Evolutionary conservation across 37 sponge, comb jelly and placozoan genomes (phyloP).

Genomic region (Bolinopsis microptera): DNA sequence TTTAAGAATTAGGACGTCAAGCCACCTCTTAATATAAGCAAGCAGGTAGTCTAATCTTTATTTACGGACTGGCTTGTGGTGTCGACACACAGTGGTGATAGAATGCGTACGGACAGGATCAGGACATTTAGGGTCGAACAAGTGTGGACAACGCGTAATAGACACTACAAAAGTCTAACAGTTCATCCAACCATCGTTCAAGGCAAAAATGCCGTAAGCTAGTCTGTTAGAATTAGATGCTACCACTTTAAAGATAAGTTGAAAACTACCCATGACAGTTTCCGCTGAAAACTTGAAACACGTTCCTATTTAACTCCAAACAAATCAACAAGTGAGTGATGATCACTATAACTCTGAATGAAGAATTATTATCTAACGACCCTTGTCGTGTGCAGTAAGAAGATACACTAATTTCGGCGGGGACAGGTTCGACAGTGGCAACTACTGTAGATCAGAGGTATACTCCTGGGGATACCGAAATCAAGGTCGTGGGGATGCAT

Average conservation of each 20-base stretch:
- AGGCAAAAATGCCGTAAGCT: constrained; percentile 30
- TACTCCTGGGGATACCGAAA: constrained; percentile 55
- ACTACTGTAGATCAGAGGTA: constrained; percentile 34
- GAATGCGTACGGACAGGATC: constrained; percentile 60
- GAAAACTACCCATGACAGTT: too few species aligned
- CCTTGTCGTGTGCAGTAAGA: too few species aligned
- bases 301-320: too few species aligned
- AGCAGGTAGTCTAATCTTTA: too few species aligned
- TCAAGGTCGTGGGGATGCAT: constrained; percentile 57
- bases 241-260: too few species aligned
- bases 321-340: too few species aligned
- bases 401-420: constrained; percentile 51
- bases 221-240: too few species aligned
- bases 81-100: constrained; percentile 18
- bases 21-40: too few species aligned
- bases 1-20: too few species aligned
- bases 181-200: constrained; percentile 49
- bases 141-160: constrained; percentile 57
- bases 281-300: too few species aligned
- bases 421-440: constrained; percentile 56
- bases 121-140: constrained; percentile 56
- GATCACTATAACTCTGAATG: too few species aligned
- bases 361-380: too few species aligned
- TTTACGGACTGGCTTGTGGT: constrained; percentile 36
- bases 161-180: constrained; percentile 49